Percentiles rank a stretch among this genome's conserved stretches.
Conservation (phyloP, 2,113 vertebrate species). For the Misgurnus mizolepis region DNA sequence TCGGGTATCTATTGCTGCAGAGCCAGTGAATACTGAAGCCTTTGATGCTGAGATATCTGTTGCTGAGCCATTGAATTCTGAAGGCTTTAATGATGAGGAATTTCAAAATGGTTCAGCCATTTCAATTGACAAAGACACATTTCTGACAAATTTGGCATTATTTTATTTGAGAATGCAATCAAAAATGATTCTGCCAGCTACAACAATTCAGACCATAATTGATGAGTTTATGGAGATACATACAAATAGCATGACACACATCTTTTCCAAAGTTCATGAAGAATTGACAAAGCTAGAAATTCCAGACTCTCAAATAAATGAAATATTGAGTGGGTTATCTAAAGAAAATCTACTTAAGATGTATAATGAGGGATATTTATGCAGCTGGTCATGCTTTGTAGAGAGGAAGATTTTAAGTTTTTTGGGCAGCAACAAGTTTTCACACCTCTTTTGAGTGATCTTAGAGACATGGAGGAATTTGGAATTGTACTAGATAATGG, state of each 20-base stretch:
- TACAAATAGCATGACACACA: constrained; percentile 3
- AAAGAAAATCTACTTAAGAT: too few species aligned
- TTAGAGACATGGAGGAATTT: constrained; percentile 10
- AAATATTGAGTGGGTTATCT: too few species aligned
- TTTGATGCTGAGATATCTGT: neutral
- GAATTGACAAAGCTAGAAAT: neutral
- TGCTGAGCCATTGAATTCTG: neutral
- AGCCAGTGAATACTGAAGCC: too few species aligned
- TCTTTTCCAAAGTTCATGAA: neutral
- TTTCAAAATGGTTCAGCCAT: neutral
- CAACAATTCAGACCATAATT: neutral
- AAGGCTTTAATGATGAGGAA: constrained; percentile 1
- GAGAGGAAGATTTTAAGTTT: too few species aligned
- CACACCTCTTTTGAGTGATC: neutral
- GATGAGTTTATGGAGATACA: neutral
- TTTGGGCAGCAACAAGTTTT: too few species aligned
- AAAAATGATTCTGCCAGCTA: neutral
- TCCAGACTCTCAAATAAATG: neutral
- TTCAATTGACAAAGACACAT: neutral
- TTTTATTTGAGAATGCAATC: neutral
- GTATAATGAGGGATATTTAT: too few species aligned
- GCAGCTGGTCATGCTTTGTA: too few species aligned
- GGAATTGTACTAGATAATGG: constrained; percentile 2
- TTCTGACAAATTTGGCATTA: neutral
- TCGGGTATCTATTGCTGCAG: neutral